phyloP scores from a whole-genome alignment of 2,888 invertebrate species.

The Perdita meconis region DNA sequence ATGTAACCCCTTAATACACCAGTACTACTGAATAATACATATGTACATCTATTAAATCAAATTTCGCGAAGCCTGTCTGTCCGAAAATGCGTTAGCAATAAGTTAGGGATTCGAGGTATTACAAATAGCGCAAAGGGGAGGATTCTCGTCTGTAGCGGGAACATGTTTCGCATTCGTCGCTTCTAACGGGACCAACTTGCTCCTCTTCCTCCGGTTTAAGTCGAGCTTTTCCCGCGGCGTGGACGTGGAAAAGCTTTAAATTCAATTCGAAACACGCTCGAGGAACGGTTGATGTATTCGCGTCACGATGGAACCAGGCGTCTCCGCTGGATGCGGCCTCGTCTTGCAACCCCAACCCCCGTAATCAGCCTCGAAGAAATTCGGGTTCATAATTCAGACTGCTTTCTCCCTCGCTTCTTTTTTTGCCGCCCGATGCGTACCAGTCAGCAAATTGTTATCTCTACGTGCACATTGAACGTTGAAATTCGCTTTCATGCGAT shows the following conservation, averaged over 20 bases:
- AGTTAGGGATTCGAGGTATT: not conserved
- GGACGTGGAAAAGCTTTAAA: slow-evolving; percentile 50
- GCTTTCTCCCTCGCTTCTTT: slow-evolving; percentile 43
- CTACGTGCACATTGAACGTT: slow-evolving; percentile 69
- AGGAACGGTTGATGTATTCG: slow-evolving; percentile 78
- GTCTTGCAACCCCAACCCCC: slow-evolving; percentile 65
- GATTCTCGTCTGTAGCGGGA: slow-evolving; percentile 5
- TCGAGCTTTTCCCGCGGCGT: not conserved
- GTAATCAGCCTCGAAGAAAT: slow-evolving; percentile 79
- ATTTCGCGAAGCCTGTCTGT: not conserved
- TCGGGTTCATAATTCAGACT: slow-evolving; percentile 81
- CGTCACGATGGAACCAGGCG: slow-evolving; percentile 75
- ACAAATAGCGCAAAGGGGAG: not conserved
- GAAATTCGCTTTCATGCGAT: slow-evolving; percentile 22
- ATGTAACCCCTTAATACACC: no score
- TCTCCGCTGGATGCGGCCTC: slow-evolving; percentile 61
- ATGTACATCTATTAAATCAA: slow-evolving; percentile 1
- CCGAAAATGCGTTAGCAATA: not conserved
- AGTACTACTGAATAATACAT: not conserved
- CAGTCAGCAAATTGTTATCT: slow-evolving; percentile 78
- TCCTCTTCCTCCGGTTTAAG: slow-evolving; percentile 17
- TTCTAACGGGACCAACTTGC: slow-evolving; percentile 14
- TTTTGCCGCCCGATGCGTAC: slow-evolving; percentile 42
- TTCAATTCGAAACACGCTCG: slow-evolving; percentile 79
- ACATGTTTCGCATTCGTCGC: slow-evolving; percentile 52